phyloP scores from a whole-genome alignment of 92 coral and sea anemone species.

The Hydrozoanthus gracilis region DNA sequence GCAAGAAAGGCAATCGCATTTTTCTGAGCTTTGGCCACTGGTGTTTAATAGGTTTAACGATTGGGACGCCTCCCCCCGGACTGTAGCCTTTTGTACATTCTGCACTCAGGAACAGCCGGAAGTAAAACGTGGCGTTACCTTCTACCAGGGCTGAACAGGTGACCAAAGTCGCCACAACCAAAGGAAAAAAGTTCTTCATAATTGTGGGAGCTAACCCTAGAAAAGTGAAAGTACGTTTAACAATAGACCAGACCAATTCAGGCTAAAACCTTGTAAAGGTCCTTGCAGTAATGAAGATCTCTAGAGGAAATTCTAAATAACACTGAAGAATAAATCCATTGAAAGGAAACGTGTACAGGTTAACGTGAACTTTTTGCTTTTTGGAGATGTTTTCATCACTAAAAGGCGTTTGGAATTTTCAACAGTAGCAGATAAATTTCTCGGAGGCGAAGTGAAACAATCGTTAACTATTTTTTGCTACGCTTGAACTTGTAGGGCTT shows the following conservation, averaged over 20 bases:
- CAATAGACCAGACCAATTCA: not conserved
- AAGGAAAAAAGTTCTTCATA: not conserved
- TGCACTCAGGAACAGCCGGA: slow-evolving; percentile 24
- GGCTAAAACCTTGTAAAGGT: too few species aligned
- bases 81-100: slow-evolving; percentile 29
- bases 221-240: not conserved
- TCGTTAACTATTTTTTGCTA: too few species aligned
- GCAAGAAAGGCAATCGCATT: slow-evolving; percentile 25
- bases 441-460: too few species aligned
- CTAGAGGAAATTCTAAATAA: too few species aligned
- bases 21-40: slow-evolving; percentile 34
- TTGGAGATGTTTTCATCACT: too few species aligned
- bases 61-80: slow-evolving; percentile 36
- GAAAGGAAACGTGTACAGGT: too few species aligned
- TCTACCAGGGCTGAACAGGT: not conserved
- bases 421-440: too few species aligned
- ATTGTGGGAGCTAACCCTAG: not conserved
- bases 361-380: too few species aligned
- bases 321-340: too few species aligned
- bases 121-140: not conserved
- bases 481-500: too few species aligned
- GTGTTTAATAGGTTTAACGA: slow-evolving; percentile 24
- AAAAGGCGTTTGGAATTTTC: too few species aligned
- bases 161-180: not conserved
- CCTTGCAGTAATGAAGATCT: too few species aligned